Evolutionary conservation across 2,888 invertebrate genomes (phyloP).

Genomic region (Leptogaster cylindrica): DNA sequence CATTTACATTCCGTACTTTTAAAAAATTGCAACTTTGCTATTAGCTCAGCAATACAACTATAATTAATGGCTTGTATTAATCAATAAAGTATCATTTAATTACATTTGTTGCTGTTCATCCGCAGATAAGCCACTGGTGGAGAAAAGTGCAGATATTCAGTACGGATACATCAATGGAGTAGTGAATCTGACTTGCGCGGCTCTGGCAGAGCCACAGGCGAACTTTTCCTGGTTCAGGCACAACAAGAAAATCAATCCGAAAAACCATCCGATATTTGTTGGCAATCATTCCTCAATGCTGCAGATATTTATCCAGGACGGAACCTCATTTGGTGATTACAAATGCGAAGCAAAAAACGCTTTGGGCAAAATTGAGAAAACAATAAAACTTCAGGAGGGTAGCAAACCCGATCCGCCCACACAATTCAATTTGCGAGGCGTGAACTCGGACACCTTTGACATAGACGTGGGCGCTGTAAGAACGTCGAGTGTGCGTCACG

Average conservation of each 20-base stretch:
- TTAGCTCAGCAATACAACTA: too few species aligned
- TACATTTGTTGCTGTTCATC: too few species aligned
- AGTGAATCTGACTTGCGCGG: conserved; percentile 67
- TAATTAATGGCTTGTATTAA: too few species aligned
- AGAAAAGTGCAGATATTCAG: conserved; percentile 53
- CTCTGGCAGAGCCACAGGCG: conserved; percentile 65
- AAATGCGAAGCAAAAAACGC: conserved; percentile 65
- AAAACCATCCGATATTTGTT: conserved; percentile 55
- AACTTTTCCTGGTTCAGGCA: conserved; percentile 64
- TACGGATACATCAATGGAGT: conserved; percentile 63
- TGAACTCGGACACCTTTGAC: conserved; percentile 61
- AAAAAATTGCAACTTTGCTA: too few species aligned
- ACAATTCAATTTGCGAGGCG: conserved; percentile 57
- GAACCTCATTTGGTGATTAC: conserved; percentile 63
- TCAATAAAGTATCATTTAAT: too few species aligned
- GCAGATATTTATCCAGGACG: conserved; percentile 55
- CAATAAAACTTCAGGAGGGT: conserved; percentile 64
- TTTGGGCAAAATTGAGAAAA: conserved; percentile 63
- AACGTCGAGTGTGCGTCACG: conserved; percentile 53
- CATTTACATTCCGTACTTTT: too few species aligned
- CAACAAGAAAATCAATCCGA: conserved; percentile 56
- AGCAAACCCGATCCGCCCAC: conserved; percentile 64
- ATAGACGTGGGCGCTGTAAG: conserved; percentile 59
- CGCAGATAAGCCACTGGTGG: conserved; percentile 58
- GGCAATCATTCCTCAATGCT: conserved; percentile 57